Evolutionary conservation across 2,797 vertebrate genomes (phyloP), one percentile per base, ranked within the genome.

Genomic region (Sebastes diploproa): DNA sequence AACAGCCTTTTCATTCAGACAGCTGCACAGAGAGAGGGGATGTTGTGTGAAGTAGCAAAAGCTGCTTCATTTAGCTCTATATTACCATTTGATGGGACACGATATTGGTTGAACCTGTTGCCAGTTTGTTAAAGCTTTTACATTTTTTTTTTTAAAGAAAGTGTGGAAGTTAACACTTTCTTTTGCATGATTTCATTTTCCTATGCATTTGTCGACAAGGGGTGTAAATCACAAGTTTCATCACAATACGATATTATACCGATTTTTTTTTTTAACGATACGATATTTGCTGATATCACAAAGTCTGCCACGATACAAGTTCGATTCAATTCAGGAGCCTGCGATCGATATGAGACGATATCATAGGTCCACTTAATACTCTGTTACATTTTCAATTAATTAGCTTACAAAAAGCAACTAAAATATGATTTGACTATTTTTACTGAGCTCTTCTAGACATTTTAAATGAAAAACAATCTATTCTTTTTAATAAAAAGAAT

Each of bases 1-100:
- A 85, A 75, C 63, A 81, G 20, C 30, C 32, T 68, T 76, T 63
- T 83, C 58, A 59, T 79, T 65, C 29, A 80, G 59, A 61, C 59
- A 32, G 80, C 20, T 68, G 27, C 11, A 11, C 61, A 67, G 36
- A 60, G 6, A 71, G 59, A 69, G 66, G 6, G 29, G 67, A 63
- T 22, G 61, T 23, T 81, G 50, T 34, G 61, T 67, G 38, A 38
- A 73, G 36, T 25, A 16, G 22, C 42, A 69, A 80, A 80, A n/a
- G 22, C 62, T 14, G 9, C 25, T 34, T 56, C 29, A 56, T n/a
- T 54, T 27, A 23, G 29, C 20, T 70, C 27, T 22, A 7, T 34
- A 42, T 30, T 27, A 54, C 30, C 63, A 38, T 23, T 20, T 46
- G 23, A 20, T 62, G 5, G 9, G 22, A 18, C 14, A 54, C 23